Percentiles rank a stretch among this genome's conserved stretches.
Evolutionary conservation across 2,797 vertebrate species (phyloP).

Genomic region (Rachycentron canadum): DNA sequence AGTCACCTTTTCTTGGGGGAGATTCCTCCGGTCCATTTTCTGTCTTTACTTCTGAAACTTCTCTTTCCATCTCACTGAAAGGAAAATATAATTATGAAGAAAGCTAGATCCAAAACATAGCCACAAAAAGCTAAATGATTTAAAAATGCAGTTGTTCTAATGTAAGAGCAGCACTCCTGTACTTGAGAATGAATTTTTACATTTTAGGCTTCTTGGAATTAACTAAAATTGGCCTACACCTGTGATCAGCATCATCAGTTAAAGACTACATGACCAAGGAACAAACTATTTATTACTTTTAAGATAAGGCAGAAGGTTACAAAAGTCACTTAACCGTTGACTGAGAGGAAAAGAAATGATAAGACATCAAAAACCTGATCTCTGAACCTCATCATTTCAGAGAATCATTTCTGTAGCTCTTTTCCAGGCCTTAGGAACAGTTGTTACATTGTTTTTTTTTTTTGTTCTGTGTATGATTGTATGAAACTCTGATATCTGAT

Average conservation of each 20-base stretch:
- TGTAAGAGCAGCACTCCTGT: background rate
- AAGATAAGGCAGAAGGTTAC: background rate
- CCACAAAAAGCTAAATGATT: background rate
- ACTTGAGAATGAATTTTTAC: background rate
- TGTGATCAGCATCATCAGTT: background rate
- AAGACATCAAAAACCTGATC: background rate
- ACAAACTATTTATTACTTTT: constrained; percentile 11
- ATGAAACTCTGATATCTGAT: background rate
- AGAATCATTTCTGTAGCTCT: background rate
- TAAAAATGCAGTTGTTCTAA: background rate
- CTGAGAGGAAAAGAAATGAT: background rate
- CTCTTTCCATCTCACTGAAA: constrained; percentile 79
- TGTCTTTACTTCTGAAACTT: constrained; percentile 59
- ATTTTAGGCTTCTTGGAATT: background rate
- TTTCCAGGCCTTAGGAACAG: background rate
- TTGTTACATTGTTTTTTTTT: background rate
- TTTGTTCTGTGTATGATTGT: background rate
- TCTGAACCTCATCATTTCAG: background rate
- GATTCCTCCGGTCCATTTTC: constrained; percentile 71
- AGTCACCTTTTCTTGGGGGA: constrained; percentile 66
- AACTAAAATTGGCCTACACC: background rate
- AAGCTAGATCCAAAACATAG: background rate
- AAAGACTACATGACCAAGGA: background rate
- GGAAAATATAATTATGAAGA: background rate
- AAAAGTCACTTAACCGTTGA: background rate